phyloP scores from a whole-genome alignment of 2,888 invertebrate species.

The Tenodera sinensis region DNA sequence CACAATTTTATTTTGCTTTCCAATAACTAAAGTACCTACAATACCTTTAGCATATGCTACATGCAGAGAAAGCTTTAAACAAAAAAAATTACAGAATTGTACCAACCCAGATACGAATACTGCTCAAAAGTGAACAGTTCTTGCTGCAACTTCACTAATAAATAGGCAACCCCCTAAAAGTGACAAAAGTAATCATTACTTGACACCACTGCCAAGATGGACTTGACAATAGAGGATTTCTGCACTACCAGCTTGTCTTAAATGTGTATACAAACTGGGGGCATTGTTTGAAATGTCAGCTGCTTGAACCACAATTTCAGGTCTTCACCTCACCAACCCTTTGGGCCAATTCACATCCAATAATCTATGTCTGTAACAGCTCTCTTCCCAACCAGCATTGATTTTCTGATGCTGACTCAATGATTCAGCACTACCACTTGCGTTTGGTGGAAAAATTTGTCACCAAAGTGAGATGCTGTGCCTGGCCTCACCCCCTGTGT shows the following conservation, averaged over 20 bases:
- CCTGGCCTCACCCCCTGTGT: background rate
- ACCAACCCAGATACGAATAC: background rate
- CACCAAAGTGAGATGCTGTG: background rate
- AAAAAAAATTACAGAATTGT: background rate
- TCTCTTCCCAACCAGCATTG: conserved; percentile 1
- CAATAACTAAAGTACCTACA: background rate
- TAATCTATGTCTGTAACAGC: background rate
- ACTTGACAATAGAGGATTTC: background rate
- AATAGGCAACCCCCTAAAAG: background rate
- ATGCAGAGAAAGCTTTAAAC: background rate
- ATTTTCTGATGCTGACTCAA: conserved; percentile 16
- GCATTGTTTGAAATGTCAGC: background rate
- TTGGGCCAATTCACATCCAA: background rate
- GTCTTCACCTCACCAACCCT: background rate
- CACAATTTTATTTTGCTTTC: background rate
- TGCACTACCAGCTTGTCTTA: background rate
- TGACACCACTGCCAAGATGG: background rate
- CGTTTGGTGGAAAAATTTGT: background rate
- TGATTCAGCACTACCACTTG: background rate
- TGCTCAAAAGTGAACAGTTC: background rate
- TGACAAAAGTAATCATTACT: background rate
- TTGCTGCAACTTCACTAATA: background rate
- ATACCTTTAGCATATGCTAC: background rate
- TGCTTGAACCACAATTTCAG: background rate
- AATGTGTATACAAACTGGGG: background rate